These are phyloP conservation scores for Melieria crassipennis DNA, from an alignment of 2,888 invertebrate genomes.

Conservation along the genomic window DNA sequence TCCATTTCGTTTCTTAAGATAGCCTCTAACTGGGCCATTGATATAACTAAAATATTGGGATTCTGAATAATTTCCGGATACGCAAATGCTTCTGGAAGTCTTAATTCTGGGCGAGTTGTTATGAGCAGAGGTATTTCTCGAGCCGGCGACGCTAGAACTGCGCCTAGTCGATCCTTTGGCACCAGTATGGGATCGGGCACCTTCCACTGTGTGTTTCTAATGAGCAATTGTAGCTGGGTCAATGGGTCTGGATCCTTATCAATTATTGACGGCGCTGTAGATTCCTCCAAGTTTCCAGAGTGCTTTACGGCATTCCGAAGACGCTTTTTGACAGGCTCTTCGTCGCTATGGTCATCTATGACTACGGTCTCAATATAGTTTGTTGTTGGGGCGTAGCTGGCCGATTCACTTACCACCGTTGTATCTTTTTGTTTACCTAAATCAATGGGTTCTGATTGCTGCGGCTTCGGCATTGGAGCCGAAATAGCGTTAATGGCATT, in stretches of 20 bases:
- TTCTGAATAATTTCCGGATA: conserved; percentile 79
- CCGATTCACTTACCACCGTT: conserved; percentile 67
- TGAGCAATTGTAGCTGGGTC: conserved; percentile 76
- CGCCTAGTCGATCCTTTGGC: conserved; percentile 78
- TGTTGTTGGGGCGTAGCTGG: conserved; percentile 55
- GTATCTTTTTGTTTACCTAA: conserved; percentile 75
- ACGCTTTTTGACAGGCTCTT: conserved; percentile 68
- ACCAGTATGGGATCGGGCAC: conserved; percentile 85
- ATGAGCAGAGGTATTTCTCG: conserved; percentile 81
- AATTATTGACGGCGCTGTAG: conserved; percentile 37
- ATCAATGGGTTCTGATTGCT: conserved; percentile 76
- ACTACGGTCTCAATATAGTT: conserved; percentile 67
- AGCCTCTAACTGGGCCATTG: conserved; percentile 77
- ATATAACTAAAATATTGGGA: conserved; percentile 81
- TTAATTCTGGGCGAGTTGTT: conserved; percentile 76
- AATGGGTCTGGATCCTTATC: conserved; percentile 72
- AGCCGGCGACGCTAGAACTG: conserved; percentile 77
- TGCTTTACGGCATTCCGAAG: conserved; percentile 44
- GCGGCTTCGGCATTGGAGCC: conserved; percentile 46
- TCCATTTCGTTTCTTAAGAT: conserved; percentile 70
- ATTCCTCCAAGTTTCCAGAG: conserved; percentile 58
- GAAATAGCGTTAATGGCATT: conserved; percentile 47
- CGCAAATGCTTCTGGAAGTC: conserved; percentile 78
- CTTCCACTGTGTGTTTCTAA: conserved; percentile 74
- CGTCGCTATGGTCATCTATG: conserved; percentile 54